phyloP scores from a whole-genome alignment of 2,113 vertebrate species.

The Osmerus mordax region DNA sequence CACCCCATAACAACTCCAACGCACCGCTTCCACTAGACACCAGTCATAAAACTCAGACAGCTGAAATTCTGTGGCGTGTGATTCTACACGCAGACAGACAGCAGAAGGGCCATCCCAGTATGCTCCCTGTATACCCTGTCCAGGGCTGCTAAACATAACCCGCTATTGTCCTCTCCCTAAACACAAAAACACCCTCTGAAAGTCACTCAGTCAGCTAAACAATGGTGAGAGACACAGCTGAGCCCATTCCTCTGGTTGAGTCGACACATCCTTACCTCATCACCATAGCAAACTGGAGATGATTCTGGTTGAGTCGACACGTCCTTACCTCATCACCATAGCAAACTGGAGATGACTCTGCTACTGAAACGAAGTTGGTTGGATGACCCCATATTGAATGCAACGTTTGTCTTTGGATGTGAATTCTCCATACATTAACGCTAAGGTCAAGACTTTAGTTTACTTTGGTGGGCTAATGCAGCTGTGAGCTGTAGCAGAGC shows the following conservation, averaged over 20 bases:
- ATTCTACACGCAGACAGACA: not conserved
- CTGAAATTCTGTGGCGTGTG: not conserved
- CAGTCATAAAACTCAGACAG: not conserved
- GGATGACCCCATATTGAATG: no score
- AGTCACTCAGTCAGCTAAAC: not conserved
- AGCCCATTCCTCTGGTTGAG: not conserved
- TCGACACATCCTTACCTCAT: not conserved
- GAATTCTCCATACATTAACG: no score
- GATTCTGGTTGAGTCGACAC: not conserved
- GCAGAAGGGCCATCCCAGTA: not conserved
- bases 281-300: no score
- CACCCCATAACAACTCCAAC: not conserved
- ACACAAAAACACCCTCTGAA: not conserved
- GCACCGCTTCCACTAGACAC: not conserved
- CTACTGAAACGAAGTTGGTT: no score
- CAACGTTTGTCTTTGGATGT: no score
- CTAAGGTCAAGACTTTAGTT: no score
- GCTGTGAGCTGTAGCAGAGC: no score
- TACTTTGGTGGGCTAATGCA: no score
- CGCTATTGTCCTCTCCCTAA: not conserved
- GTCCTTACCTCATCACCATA: no score
- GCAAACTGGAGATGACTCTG: no score
- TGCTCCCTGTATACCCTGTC: not conserved
- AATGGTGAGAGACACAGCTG: not conserved
- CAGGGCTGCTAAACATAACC: not conserved